A percentile compares a stretch with the other conserved stretches of the same genome.
Conservation (phyloP, 2,888 invertebrate genomes). For the Euplagia quadripunctaria region DNA sequence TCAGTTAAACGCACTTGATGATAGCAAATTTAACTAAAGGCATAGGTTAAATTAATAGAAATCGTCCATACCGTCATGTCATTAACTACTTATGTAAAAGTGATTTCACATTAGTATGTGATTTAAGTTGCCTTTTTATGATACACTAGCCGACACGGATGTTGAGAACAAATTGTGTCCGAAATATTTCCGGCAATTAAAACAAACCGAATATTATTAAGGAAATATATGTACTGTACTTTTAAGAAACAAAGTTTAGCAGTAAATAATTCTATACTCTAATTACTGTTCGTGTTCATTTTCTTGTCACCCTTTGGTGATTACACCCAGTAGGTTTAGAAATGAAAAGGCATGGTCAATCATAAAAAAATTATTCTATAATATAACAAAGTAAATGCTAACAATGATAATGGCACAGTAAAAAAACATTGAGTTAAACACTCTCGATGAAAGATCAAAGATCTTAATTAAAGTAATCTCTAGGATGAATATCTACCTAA, state of each 20-base stretch:
- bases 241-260: too few species aligned
- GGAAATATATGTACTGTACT: too few species aligned
- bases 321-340: too few species aligned
- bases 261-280: too few species aligned
- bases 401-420: slow-evolving; percentile 36
- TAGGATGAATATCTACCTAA: neutral
- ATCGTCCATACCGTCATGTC: too few species aligned
- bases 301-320: too few species aligned
- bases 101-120: neutral
- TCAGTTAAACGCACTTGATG: too few species aligned
- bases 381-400: slow-evolving; percentile 15
- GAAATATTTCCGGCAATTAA: neutral
- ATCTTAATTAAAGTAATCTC: neutral
- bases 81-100: too few species aligned
- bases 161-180: neutral
- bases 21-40: too few species aligned
- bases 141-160: neutral
- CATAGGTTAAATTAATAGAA: too few species aligned
- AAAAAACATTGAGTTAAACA: neutral
- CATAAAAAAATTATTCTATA: slow-evolving; percentile 22
- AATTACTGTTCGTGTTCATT: too few species aligned
- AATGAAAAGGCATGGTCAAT: slow-evolving; percentile 4
- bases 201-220: neutral
- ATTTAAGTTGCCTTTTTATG: neutral
- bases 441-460: neutral